These are phyloP conservation scores for Tinea trinotella DNA, from an alignment of 2,888 invertebrate species.

Conservation along the genomic window DNA sequence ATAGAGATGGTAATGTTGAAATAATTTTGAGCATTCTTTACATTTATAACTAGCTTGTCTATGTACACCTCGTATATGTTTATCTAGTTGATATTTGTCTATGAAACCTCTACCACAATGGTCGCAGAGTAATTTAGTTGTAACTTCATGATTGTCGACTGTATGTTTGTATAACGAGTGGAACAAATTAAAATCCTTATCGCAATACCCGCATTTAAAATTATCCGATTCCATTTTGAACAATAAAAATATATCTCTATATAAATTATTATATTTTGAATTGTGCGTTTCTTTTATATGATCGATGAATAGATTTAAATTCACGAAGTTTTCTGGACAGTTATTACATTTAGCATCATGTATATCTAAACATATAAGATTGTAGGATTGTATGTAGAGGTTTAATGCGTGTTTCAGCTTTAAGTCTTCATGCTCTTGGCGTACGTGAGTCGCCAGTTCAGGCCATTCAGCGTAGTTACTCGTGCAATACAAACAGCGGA, in stretches of 20 bases:
- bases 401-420: neutral
- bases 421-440: neutral
- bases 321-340: neutral
- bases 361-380: neutral
- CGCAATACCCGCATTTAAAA: constrained; percentile 15
- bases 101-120: constrained; percentile 22
- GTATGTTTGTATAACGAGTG: constrained; percentile 51
- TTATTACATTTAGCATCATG: neutral
- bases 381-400: neutral
- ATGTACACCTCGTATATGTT: constrained; percentile 2
- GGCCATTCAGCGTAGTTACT: neutral
- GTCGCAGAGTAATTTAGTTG: constrained; percentile 19
- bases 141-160: constrained; percentile 39
- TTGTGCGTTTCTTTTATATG: neutral
- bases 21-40: neutral
- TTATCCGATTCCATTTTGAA: neutral
- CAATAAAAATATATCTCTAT: constrained; percentile 7
- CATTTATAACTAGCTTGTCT: constrained; percentile 7
- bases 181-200: constrained; percentile 37
- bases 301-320: constrained; percentile 6
- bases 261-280: constrained; percentile 5
- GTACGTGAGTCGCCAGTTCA: neutral
- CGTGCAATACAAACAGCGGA: neutral
- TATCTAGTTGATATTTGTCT: constrained; percentile 17
- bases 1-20: neutral